Percentiles rank a stretch among this genome's conserved stretches.
These are phyloP conservation scores for Chamaea fasciata DNA, from an alignment of 2,113 vertebrate species.

Conservation along the genomic window DNA sequence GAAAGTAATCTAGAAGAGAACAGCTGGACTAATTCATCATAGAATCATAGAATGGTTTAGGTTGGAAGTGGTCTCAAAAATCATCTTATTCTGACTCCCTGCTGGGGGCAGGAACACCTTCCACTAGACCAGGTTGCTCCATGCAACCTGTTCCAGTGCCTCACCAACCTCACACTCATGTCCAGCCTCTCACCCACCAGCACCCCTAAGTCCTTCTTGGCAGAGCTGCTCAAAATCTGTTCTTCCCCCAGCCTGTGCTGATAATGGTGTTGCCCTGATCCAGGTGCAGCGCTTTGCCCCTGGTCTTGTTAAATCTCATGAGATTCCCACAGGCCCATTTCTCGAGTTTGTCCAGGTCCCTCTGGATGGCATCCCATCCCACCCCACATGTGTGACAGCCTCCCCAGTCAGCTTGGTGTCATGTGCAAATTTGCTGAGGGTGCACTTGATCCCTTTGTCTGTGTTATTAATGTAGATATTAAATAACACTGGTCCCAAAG, in stretches of 20 bases:
- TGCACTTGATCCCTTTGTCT: background rate
- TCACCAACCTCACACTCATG: background rate
- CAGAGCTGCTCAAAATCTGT: background rate
- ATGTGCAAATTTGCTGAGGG: background rate
- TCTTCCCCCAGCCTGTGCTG: background rate
- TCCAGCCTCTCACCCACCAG: background rate
- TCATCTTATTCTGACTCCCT: background rate
- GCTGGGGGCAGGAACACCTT: background rate
- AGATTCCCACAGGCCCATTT: background rate
- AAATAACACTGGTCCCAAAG: background rate
- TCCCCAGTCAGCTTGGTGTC: background rate
- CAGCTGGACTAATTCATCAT: background rate
- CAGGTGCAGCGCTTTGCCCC: background rate
- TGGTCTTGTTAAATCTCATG: background rate
- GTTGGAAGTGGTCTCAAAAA: background rate
- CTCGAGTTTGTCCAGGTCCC: background rate
- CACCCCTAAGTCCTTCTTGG: background rate
- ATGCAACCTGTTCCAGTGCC: background rate
- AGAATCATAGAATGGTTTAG: background rate
- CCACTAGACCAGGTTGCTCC: background rate
- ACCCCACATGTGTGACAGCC: background rate
- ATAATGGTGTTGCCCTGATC: fast-evolving
- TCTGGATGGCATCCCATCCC: background rate
- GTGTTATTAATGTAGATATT: background rate
- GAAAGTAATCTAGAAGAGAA: background rate